Evolutionary conservation across 2,113 vertebrate genomes (phyloP).

Genomic region (Vidua chalybeata): DNA sequence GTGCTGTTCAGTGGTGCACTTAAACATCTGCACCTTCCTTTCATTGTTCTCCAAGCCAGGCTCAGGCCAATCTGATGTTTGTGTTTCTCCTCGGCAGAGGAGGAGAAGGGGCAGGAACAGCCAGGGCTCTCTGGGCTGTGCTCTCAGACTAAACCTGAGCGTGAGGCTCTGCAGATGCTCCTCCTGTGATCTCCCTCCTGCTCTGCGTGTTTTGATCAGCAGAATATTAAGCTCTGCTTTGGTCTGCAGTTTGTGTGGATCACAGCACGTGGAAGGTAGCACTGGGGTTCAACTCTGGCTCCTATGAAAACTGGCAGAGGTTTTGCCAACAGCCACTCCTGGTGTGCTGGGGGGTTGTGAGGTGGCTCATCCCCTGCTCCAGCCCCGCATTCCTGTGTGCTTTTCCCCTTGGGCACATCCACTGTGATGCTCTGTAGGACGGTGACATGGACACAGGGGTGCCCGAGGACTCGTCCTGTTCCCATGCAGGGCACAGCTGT

Average conservation of each 20-base stretch:
- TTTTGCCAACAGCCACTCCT: not conserved
- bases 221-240: fast-evolving
- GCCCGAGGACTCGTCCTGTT: not conserved
- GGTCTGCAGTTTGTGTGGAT: fast-evolving
- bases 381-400: fast-evolving
- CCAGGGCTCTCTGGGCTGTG: not conserved
- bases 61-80: not conserved
- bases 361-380: not conserved
- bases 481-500: not conserved
- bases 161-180: not conserved
- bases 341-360: fast-evolving
- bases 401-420: fast-evolving
- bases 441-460: fast-evolving
- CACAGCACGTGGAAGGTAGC: fast-evolving
- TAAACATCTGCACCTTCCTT: conserved; percentile 32
- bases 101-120: not conserved
- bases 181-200: not conserved
- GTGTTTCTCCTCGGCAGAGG: not conserved
- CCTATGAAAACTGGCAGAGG: not conserved
- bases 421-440: fast-evolving
- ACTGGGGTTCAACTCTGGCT: not conserved
- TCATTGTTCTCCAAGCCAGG: not conserved
- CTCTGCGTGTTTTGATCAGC: not conserved
- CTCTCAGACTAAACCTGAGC: fast-evolving
- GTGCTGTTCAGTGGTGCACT: not conserved